Conservation (phyloP, 92 coral and sea anemone genomes). For the Zoanthus sociatus region DNA sequence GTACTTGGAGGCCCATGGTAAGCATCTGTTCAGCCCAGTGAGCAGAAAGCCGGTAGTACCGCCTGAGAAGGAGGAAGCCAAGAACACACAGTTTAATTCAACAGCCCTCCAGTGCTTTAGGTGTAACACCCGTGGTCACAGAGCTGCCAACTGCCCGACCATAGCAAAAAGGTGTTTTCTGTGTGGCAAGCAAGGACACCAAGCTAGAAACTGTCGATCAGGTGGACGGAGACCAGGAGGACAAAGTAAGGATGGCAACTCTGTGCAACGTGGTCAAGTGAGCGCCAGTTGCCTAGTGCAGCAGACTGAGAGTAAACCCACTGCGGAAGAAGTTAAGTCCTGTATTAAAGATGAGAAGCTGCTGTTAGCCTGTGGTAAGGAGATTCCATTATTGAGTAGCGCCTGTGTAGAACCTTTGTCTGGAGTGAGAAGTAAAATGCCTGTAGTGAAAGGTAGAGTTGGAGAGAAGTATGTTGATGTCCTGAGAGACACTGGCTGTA, state of each 20-base stretch:
- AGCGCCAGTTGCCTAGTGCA: conserved; percentile 37
- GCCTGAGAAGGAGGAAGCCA: background rate
- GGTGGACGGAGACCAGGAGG: background rate
- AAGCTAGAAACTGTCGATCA: conserved; percentile 24
- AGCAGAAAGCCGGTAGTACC: background rate
- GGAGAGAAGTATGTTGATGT: conserved; percentile 48
- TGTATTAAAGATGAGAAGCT: conserved; percentile 15
- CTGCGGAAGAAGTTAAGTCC: conserved; percentile 10
- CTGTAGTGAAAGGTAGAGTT: conserved; percentile 46
- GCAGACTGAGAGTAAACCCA: background rate
- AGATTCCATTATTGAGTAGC: background rate
- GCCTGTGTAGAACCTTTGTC: background rate
- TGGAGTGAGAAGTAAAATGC: background rate
- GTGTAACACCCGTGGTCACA: conserved; percentile 41
- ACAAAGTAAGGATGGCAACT: background rate
- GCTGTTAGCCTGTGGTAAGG: conserved; percentile 28
- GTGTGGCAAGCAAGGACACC: conserved; percentile 1
- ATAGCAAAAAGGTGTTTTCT: background rate
- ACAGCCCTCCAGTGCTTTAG: background rate
- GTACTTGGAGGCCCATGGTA: conserved; percentile 59
- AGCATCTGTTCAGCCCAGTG: conserved; percentile 25
- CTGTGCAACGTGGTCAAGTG: background rate
- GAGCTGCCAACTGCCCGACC: conserved; percentile 19
- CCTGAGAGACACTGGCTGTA: conserved; percentile 71
- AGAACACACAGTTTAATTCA: too few species aligned